phyloP scores from a whole-genome alignment of 2,797 vertebrate species.

The Taenioides sp. region DNA sequence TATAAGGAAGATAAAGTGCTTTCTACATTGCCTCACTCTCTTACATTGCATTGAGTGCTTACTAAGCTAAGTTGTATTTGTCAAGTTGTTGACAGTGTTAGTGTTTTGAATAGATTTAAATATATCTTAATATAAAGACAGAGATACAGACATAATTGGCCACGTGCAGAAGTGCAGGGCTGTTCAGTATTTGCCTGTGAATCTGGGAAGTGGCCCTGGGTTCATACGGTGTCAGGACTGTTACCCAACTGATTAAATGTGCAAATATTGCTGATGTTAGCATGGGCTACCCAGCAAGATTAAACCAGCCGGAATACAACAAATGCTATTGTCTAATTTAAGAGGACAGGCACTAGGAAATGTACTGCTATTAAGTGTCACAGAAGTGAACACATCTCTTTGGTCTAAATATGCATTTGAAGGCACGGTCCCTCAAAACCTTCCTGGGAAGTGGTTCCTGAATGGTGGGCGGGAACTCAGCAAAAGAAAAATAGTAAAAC shows the following conservation, averaged over 20 bases:
- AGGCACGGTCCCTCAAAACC: slow-evolving; percentile 46
- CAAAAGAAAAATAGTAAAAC: not conserved
- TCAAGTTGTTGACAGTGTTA: not conserved
- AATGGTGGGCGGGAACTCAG: not conserved
- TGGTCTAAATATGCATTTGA: not conserved
- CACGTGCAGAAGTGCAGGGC: slow-evolving; percentile 58
- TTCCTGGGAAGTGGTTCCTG: not conserved
- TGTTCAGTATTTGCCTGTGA: slow-evolving; percentile 77
- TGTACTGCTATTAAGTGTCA: not conserved
- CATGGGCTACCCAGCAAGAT: slow-evolving; percentile 8
- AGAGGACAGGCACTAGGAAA: not conserved
- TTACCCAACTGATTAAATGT: slow-evolving; percentile 68
- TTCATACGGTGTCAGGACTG: slow-evolving; percentile 56
- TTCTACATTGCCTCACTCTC: slow-evolving; percentile 38
- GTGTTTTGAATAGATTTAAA: not conserved
- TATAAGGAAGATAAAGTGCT: slow-evolving; percentile 73
- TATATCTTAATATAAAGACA: not conserved
- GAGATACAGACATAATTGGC: slow-evolving; percentile 49
- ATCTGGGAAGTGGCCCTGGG: slow-evolving; percentile 67
- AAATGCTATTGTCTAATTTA: not conserved
- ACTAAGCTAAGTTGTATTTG: slow-evolving; percentile 25
- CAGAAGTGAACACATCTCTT: slow-evolving; percentile 9
- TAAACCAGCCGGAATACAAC: not conserved
- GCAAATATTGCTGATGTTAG: slow-evolving; percentile 72
- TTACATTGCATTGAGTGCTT: slow-evolving; percentile 48